Percentiles rank a stretch among this genome's conserved stretches.
Conservation (phyloP, 2,113 vertebrate species). For the Suricata suricatta region DNA sequence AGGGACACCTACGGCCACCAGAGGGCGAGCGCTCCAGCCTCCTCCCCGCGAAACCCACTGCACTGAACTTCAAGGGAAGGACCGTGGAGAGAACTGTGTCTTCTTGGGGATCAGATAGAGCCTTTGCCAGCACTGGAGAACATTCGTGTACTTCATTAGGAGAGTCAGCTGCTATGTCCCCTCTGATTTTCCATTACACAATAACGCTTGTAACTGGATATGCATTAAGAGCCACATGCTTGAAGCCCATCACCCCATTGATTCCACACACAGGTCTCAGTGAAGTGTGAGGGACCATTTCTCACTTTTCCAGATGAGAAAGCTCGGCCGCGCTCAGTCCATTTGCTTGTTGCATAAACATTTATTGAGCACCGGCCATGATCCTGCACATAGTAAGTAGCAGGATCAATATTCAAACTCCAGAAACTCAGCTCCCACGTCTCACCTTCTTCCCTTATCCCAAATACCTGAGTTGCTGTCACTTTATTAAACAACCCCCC, state of each 20-base stretch:
- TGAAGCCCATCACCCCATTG: neutral
- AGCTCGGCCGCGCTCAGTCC: rapidly evolving
- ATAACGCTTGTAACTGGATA: too few species aligned
- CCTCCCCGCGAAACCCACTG: neutral
- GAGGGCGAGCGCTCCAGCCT: neutral
- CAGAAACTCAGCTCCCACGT: neutral
- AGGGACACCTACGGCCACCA: constrained; percentile 24
- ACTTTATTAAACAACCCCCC: neutral
- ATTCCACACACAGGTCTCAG: neutral
- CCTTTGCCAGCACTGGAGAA: neutral
- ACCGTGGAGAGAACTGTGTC: too few species aligned
- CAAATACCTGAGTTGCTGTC: neutral
- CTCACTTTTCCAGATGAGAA: neutral
- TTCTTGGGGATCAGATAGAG: neutral
- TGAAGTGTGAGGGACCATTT: neutral
- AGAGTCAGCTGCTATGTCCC: neutral
- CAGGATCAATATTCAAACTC: neutral
- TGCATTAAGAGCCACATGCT: neutral
- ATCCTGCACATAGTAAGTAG: neutral
- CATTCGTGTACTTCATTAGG: neutral
- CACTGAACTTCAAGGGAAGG: neutral
- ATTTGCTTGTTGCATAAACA: neutral
- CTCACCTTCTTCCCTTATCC: neutral
- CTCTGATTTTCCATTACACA: neutral
- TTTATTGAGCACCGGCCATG: neutral